Base-by-base conservation (phyloP, 2,888 invertebrate genomes). In the Caenorhabditis virilis region DNA sequence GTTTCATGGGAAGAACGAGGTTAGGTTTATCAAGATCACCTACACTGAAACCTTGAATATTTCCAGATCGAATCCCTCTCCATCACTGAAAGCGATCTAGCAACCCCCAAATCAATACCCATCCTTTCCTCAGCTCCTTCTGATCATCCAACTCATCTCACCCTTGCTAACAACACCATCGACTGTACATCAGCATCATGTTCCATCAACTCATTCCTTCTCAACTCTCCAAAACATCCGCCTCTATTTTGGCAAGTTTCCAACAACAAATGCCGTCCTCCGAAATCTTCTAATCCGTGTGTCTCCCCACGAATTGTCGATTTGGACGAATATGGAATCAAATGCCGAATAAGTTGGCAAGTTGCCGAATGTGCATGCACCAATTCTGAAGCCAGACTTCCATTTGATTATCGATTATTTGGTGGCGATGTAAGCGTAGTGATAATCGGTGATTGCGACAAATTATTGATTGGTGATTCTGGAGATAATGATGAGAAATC, bases 91-190 rank as follows among this genome's bases (percentile, higher is more conserved):
- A 55, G 49, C 43, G 65, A 65, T 22, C 26, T 64, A 9, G 47
- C 51, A 41, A 36, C 46, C 4, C 46, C 16, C 6, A 42, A 9
- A 26, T 23, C 50, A 3, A 7, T 30, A 51, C 54, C n/a, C 36
- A 54, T 9, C 47, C 58, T 5, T 54, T 49, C 4, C 4, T 66
- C 30, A 36, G 46, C 30, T 48, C 65, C n/a, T 5, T 39, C 16
- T 23, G 18, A 48, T 16, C 64, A 59, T 48, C 64, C 64, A n/a
- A 59, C 46, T 6, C n/a, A 23, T 11, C 47, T 66, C 35, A 43
- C 42, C 25, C 41, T 66, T 23, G 56, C 60, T 30, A 66, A 66
- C 57, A 66, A 66, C 49, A 66, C 66, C 9, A 38, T 66, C 50
- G 60, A 66, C 47, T 66, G 66, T 36, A 41, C 53, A 7, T 35